Evolutionary conservation across 2,113 vertebrate genomes (phyloP), one percentile per base, ranked within the genome.

Genomic region (Petrocephalus zakoni): DNA sequence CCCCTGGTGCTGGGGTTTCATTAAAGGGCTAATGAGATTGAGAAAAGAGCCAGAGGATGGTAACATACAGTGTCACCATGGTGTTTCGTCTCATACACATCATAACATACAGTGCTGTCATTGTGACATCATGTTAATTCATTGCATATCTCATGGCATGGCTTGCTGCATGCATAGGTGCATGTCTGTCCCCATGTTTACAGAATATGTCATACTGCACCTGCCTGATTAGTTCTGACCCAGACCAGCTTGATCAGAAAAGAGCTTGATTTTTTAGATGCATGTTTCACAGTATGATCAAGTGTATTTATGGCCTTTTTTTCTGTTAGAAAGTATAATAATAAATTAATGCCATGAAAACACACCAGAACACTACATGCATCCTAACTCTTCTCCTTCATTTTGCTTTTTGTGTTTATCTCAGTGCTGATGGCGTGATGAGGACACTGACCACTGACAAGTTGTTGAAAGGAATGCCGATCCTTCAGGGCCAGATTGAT

Each of bases 361-460:
- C 29, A 75, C 68, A 75, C 15, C 1, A 0, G 17, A 4, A 29
- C 34, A 17, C 68, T 37, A 15, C 29, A 19, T 37, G 15, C 15
- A 78, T 42, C 2, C 15, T 78, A 34, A 2, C 13, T 19, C 72
- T 78, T 42, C n/a, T 53, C n/a, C 37, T 8, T 68, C 8, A 55
- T 55, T 86, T 7, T 56, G 52, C 17, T 25, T 89, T 10, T 68
- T 68, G 53, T 90, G n/a, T 82, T 11, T 91, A 83, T 90, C 15
- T 0, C 86, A 99, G 98, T 72, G 97, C 98, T 78, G 98, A 99
- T 1, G 98, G 98, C 49, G 98, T 99, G 46, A 99, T 99, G 98
- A 97, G 98, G 92, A 99, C 97, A 64, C 99, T 99, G 97, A 96
- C 95, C 92, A 97, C 98, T 21, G 98, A 99, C 91, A 99, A 99